Evolutionary conservation across 2,113 vertebrate species (phyloP).

Genomic region (Serinus canaria): DNA sequence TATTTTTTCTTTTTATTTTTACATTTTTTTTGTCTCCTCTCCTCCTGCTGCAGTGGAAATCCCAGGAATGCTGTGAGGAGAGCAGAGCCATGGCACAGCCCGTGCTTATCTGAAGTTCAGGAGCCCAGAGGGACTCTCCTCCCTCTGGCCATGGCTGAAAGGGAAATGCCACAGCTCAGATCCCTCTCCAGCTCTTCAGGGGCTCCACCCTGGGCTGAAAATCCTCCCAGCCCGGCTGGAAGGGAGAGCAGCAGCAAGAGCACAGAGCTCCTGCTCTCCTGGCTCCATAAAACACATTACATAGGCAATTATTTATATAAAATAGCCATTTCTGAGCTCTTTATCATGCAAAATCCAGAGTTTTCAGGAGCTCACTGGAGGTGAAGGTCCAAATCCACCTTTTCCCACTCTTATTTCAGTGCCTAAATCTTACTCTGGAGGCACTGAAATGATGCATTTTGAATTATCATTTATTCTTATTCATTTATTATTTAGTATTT

Average conservation of each 20-base stretch:
- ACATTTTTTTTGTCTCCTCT: not conserved
- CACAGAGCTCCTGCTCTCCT: not conserved
- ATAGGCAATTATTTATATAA: too few relatives aligned
- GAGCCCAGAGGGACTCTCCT: constrained; percentile 16
- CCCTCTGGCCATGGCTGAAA: constrained; percentile 1
- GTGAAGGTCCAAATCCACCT: too few relatives aligned
- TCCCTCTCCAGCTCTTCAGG: not conserved
- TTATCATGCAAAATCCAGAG: too few relatives aligned
- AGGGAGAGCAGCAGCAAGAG: not conserved
- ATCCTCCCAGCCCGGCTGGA: not conserved
- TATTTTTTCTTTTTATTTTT: rapidly evolving
- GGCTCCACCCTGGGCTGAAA: constrained; percentile 5
- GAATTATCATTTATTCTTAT: not conserved
- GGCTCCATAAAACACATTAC: not conserved
- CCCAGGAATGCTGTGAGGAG: constrained; percentile 44
- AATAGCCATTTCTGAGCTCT: too few relatives aligned
- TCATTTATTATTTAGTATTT: too few relatives aligned
- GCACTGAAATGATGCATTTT: not conserved
- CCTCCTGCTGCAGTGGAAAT: constrained; percentile 49
- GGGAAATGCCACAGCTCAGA: constrained; percentile 1
- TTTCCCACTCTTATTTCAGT: not conserved
- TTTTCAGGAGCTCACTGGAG: too few relatives aligned
- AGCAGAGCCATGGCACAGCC: not conserved
- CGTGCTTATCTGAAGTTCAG: constrained; percentile 40
- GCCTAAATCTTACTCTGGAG: not conserved